A percentile compares a stretch with the other conserved stretches of the same genome.
phyloP scores from a whole-genome alignment of 92 coral and sea anemone species.

The Actinernus sp. region DNA sequence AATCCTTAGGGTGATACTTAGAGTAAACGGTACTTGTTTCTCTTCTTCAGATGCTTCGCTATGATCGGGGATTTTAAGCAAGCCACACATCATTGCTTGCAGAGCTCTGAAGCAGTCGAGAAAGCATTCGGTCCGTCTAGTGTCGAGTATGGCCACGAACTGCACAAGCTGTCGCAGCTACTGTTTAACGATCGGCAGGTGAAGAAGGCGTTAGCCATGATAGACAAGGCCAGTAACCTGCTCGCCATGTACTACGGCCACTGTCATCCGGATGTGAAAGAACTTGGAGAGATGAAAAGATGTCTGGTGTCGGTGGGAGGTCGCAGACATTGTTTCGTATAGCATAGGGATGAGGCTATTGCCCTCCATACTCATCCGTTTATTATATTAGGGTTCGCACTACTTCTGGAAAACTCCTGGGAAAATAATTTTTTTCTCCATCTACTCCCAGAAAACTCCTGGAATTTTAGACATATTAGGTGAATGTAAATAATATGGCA shows the following conservation, averaged over 20 bases:
- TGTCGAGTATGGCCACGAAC: constrained; percentile 96
- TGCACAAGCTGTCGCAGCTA: constrained; percentile 92
- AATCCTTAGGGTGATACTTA: background rate
- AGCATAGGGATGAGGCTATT: too few species aligned
- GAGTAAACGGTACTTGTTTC: background rate
- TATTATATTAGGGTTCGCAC: too few species aligned
- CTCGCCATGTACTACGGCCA: constrained; percentile 85
- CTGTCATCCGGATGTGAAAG: constrained; percentile 89
- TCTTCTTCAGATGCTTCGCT: constrained; percentile 79
- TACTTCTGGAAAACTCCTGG: too few species aligned
- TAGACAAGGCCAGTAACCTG: constrained; percentile 79
- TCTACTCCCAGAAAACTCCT: too few species aligned
- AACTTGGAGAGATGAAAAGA: constrained; percentile 87
- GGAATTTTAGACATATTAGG: too few species aligned
- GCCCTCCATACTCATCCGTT: too few species aligned
- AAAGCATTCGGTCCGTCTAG: constrained; percentile 91
- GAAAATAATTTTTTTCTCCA: too few species aligned
- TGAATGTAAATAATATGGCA: too few species aligned
- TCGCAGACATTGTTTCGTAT: background rate
- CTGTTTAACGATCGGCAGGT: constrained; percentile 90
- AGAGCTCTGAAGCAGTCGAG: constrained; percentile 94
- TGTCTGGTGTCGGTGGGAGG: constrained; percentile 72
- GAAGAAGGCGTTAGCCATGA: constrained; percentile 86
- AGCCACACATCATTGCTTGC: constrained; percentile 92
- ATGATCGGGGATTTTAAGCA: constrained; percentile 92